Evolutionary conservation across 2,797 vertebrate species (phyloP).

Genomic region (Anguilla anguilla): DNA sequence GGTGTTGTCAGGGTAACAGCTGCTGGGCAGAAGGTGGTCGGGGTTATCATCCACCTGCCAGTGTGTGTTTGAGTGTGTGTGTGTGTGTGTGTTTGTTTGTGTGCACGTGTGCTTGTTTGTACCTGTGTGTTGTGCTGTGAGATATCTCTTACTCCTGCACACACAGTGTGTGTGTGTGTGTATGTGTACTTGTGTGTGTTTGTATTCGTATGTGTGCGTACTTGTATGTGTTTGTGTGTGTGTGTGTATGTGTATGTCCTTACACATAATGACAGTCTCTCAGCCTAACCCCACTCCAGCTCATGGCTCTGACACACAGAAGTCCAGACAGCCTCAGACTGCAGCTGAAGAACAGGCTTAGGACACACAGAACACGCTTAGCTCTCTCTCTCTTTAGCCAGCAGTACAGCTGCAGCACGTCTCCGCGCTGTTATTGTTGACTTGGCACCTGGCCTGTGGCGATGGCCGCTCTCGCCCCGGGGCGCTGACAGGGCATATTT

Average conservation of each 20-base stretch:
- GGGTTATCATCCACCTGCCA: background rate
- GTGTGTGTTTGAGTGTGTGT: too few species aligned
- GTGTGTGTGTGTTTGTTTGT: too few species aligned
- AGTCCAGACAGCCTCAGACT: background rate
- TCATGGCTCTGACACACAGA: background rate
- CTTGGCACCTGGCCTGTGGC: background rate
- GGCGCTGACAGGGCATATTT: background rate
- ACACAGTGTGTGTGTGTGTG: too few species aligned
- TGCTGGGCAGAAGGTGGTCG: too few species aligned
- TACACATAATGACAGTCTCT: background rate
- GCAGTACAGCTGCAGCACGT: background rate
- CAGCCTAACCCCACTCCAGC: background rate
- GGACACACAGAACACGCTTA: too few species aligned
- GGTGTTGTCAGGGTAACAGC: background rate
- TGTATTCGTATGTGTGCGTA: too few species aligned
- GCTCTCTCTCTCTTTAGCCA: background rate
- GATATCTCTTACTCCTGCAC: too few species aligned
- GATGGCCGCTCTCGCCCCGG: background rate
- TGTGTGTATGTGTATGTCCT: background rate
- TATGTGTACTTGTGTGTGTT: too few species aligned
- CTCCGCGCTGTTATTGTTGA: background rate
- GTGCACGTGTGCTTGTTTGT: too few species aligned
- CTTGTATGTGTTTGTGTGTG: background rate
- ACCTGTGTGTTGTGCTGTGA: too few species aligned
- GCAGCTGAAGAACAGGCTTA: background rate